phyloP scores from a whole-genome alignment of 2,888 invertebrate species.

The Acronicta leporina region DNA sequence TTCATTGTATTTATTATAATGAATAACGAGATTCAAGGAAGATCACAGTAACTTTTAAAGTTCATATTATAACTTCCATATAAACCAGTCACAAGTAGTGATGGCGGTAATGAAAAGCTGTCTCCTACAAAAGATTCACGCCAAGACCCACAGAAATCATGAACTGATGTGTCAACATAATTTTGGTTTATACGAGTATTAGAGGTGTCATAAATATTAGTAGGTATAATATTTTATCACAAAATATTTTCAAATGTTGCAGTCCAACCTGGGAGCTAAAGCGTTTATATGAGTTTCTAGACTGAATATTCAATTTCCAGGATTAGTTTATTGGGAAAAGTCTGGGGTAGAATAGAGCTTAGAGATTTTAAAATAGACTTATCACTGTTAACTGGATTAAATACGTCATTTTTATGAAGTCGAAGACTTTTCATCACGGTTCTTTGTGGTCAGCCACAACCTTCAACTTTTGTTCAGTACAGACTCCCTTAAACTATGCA shows the following conservation, averaged over 20 bases:
- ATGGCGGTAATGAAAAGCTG: not conserved
- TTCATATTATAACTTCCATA: not conserved
- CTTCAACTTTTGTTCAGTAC: too few species aligned
- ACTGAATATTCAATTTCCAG: too few species aligned
- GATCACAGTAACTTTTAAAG: not conserved
- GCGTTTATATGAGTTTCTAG: slow-evolving; percentile 15
- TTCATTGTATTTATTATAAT: not conserved
- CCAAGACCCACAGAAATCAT: slow-evolving; percentile 62
- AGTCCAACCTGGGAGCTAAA: slow-evolving; percentile 7
- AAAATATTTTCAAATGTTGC: slow-evolving; percentile 23
- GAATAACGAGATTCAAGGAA: not conserved
- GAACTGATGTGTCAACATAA: slow-evolving; percentile 74
- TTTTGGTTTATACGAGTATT: slow-evolving; percentile 71
- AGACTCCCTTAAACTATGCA: too few species aligned
- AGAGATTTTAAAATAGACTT: too few species aligned
- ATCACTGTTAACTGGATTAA: too few species aligned
- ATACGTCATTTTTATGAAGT: too few species aligned
- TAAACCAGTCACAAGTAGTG: not conserved
- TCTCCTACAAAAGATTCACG: slow-evolving; percentile 12
- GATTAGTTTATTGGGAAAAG: too few species aligned
- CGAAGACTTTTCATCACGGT: too few species aligned
- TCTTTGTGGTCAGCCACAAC: too few species aligned
- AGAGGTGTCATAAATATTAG: slow-evolving; percentile 67
- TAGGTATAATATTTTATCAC: slow-evolving; percentile 71
- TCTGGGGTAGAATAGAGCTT: too few species aligned